Evolutionary conservation across 37 sponge, comb jelly and placozoan species (phyloP).

Genomic region (Beroe forskalii): DNA sequence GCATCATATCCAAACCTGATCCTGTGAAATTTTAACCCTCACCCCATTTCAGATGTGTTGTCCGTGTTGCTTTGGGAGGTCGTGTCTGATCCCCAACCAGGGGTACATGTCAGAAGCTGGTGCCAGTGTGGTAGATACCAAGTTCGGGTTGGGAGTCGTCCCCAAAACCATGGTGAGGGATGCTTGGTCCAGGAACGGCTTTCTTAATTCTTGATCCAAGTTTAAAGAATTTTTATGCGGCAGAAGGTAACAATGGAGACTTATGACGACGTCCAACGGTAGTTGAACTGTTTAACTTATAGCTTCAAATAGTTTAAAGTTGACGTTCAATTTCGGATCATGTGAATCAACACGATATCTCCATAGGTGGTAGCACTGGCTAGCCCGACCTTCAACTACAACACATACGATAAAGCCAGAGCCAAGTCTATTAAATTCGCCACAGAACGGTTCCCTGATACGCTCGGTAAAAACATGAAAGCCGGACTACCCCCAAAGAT

Average conservation of each 20-base stretch:
- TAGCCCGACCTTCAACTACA: conserved; percentile 83
- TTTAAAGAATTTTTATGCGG: too few relatives aligned
- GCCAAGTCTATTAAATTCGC: conserved; percentile 71
- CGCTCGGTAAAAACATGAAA: conserved; percentile 78
- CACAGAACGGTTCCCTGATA: conserved; percentile 85
- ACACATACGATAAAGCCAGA: conserved; percentile 69
- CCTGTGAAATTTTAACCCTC: too few relatives aligned
- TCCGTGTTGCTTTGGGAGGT: conserved; percentile 96
- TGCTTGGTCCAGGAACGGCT: too few relatives aligned
- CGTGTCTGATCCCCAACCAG: conserved; percentile 92
- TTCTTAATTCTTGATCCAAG: too few relatives aligned
- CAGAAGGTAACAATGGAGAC: too few relatives aligned
- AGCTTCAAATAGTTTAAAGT: too few relatives aligned
- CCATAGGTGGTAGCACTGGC: conserved; percentile 85
- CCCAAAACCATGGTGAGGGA: conserved; percentile 95
- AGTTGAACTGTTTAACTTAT: too few relatives aligned
- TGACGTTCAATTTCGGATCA: too few relatives aligned
- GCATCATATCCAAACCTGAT: too few relatives aligned
- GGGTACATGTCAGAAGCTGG: conserved; percentile 99
- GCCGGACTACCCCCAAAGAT: conserved; percentile 86
- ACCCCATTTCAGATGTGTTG: conserved; percentile 88
- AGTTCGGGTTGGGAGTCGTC: conserved; percentile 83
- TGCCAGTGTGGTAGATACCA: conserved; percentile 91
- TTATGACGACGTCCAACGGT: too few relatives aligned
- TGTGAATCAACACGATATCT: too few relatives aligned